Percentiles rank a stretch among this genome's conserved stretches.
These are phyloP conservation scores for Eretmochelys imbricata DNA, from an alignment of 2,113 vertebrate species.

Conservation along the genomic window DNA sequence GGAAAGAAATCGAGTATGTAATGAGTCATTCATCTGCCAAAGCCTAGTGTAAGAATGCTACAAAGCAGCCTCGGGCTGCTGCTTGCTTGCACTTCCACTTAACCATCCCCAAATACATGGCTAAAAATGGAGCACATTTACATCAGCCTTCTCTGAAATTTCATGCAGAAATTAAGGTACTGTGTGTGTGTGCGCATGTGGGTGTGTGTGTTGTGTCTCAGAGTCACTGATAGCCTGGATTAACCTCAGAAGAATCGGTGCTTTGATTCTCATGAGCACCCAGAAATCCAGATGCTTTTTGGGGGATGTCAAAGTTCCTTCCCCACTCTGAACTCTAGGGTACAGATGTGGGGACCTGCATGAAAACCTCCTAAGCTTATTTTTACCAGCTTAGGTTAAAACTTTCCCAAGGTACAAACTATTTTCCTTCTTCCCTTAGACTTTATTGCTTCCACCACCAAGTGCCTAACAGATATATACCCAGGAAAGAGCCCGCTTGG, in stretches of 20 bases:
- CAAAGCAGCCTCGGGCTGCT: slow-evolving; percentile 12
- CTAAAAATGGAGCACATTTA: not conserved
- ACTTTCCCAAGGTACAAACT: too few relatives aligned
- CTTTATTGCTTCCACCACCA: too few relatives aligned
- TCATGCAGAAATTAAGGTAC: too few relatives aligned
- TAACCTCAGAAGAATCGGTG: not conserved
- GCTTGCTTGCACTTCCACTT: slow-evolving; percentile 17
- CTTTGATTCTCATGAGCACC: not conserved
- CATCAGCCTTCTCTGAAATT: not conserved
- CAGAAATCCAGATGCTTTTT: not conserved
- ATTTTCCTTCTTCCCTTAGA: too few relatives aligned
- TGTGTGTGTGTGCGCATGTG: not conserved
- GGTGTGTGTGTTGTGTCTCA: not conserved
- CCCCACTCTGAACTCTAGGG: too few relatives aligned
- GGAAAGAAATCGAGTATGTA: slow-evolving; percentile 64
- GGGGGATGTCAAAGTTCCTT: too few relatives aligned
- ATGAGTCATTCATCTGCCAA: slow-evolving; percentile 5
- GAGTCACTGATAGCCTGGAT: not conserved
- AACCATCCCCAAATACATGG: not conserved
- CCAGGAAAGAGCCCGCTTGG: too few relatives aligned
- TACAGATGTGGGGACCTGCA: too few relatives aligned
- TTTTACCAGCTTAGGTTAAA: too few relatives aligned
- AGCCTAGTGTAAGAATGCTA: not conserved
- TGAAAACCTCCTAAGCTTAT: too few relatives aligned
- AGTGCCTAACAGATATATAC: too few relatives aligned